Base-by-base conservation (phyloP, 2,888 invertebrate genomes). In the Epinotia bilunana region DNA sequence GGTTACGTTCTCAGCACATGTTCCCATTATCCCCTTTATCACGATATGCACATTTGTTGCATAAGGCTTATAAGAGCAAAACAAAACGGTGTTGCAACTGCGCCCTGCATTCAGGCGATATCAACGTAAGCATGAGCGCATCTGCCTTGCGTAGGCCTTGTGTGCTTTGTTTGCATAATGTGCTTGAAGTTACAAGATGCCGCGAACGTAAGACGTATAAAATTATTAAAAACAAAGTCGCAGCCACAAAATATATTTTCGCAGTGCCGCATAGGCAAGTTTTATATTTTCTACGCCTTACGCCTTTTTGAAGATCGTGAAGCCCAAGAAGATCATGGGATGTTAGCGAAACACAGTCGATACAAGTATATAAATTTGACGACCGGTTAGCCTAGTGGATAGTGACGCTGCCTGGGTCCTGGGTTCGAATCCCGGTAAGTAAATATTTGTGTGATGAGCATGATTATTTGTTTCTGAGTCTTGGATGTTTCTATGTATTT, bases 91-190 rank as follows among this genome's bases (percentile, higher is more conserved):
- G 78, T 77, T 67, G 78, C 71, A 77, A 79, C 63, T 67, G 71
- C 67, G 73, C 76, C 77, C 76, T 76, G 78, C 76, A 77, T 77
- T 78, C 77, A 79, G 68, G 73, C 55, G 58, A 72, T 78, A 77
- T 76, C 77, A 75, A 65, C 65, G 75, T 69, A 73, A 77, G 72
- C 73, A 77, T 64, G 72, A 69, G 72, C 67, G 58, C 74, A 72
- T 73, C 74, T 68, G 71, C 67, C 71, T 72, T 58, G 57, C 77
- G 67, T 71, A 76, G 70, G 76, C 72, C 61, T 62, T n/a, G 64
- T 73, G n/a, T 64, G 9, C 39, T 73, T 77, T 73, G 64, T 72
- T 72, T 77, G 70, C 74, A 74, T 74, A 76, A 72, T 70, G 63
- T 33, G 57, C 39, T 60, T 61, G 58, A 43, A 63, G 43, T 63